phyloP scores from a whole-genome alignment of 1,140 invertebrate genomes.

The Chironomus tepperi region DNA sequence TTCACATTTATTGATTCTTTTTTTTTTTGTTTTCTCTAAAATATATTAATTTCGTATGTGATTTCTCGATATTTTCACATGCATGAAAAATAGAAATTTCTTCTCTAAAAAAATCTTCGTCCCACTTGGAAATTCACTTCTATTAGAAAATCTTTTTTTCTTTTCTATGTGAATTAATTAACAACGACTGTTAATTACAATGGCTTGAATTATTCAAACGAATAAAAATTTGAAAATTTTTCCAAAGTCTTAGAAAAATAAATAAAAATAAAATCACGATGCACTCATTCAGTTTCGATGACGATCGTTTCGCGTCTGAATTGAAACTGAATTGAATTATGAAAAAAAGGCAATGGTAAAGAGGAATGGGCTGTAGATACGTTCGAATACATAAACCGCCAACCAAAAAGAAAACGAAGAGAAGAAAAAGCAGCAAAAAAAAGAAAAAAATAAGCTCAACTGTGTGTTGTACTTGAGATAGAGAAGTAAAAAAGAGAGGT shows the following conservation, averaged over 20 bases:
- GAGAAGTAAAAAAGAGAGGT: no score
- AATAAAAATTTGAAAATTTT: no score
- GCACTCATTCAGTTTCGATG: conserved; percentile 15
- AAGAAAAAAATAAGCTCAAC: background rate
- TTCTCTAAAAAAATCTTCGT: background rate
- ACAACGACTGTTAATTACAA: no score
- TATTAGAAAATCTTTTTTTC: background rate
- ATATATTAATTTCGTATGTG: background rate
- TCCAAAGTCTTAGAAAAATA: no score
- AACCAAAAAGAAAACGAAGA: background rate
- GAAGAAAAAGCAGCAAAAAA: background rate
- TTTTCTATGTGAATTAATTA: conserved; percentile 7
- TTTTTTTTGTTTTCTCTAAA: background rate
- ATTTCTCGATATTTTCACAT: conserved; percentile 7
- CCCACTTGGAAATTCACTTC: background rate
- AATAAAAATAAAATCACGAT: background rate
- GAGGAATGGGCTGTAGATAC: background rate
- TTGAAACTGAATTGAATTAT: conserved; percentile 23
- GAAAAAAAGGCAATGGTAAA: conserved; percentile 16
- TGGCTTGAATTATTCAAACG: no score
- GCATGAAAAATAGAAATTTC: background rate
- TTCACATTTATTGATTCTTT: background rate
- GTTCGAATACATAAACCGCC: background rate
- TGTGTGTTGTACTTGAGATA: background rate
- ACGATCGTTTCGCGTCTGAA: conserved; percentile 20